Evolutionary conservation across 2,113 vertebrate species (phyloP).

Genomic region (Urocitellus parryii): DNA sequence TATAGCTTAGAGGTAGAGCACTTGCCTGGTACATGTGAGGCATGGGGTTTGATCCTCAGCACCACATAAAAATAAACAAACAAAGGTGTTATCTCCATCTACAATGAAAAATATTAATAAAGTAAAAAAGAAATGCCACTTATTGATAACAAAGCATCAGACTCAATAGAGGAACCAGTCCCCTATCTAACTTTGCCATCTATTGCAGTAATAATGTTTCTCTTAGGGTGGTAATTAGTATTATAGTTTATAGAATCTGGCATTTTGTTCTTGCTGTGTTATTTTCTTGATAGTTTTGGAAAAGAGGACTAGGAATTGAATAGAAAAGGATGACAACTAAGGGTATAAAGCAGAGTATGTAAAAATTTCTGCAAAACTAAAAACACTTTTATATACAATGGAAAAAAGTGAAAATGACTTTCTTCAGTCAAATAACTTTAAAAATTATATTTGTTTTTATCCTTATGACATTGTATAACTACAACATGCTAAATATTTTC

Average conservation of each 20-base stretch:
- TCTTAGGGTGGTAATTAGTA: background rate
- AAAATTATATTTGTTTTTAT: conserved; percentile 30
- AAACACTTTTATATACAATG: background rate
- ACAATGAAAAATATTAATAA: no score
- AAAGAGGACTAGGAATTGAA: conserved; percentile 48
- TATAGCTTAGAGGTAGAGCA: no score
- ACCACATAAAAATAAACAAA: no score
- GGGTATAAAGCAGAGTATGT: background rate
- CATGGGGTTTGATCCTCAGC: no score
- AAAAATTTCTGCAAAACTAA: conserved; percentile 44
- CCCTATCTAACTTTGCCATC: background rate
- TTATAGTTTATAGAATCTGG: conserved; percentile 9
- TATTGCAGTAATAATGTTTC: background rate
- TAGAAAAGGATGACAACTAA: conserved; percentile 26
- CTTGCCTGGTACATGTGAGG: no score
- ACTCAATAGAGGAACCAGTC: background rate
- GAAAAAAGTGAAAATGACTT: conserved; percentile 41
- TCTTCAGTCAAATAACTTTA: conserved; percentile 20
- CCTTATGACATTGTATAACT: conserved; percentile 18
- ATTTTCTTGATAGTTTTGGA: conserved; percentile 43
- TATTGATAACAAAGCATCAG: conserved; percentile 1
- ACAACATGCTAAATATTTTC: conserved; percentile 19
- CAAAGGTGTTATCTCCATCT: no score
- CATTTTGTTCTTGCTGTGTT: conserved; percentile 1
- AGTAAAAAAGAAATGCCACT: background rate